A percentile compares a stretch with the other conserved stretches of the same genome.
Conservation (phyloP, 2,888 invertebrate species). For the Phyllotreta cruciferae region DNA sequence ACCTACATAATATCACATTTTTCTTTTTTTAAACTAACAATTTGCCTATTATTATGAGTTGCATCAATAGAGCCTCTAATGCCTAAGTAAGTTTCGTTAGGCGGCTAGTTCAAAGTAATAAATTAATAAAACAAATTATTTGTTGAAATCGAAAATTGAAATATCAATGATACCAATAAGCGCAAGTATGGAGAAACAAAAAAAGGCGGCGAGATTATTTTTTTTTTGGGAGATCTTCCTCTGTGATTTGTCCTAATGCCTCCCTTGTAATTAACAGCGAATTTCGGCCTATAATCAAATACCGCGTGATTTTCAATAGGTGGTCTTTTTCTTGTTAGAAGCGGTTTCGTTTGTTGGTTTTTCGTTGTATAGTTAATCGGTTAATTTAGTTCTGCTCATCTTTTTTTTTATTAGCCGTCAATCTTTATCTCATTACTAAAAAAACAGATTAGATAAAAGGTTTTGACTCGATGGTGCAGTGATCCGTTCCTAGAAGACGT, state of each 20-base stretch:
- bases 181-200: slow-evolving; percentile 23
- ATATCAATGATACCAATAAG: slow-evolving; percentile 19
- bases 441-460: slow-evolving; percentile 20
- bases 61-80: too few relatives aligned
- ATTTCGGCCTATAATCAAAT: slow-evolving; percentile 45
- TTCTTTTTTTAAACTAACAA: too few relatives aligned
- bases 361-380: slow-evolving; percentile 19
- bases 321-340: slow-evolving; percentile 45
- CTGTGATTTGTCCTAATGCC: slow-evolving; percentile 44
- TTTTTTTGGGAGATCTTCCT: slow-evolving; percentile 26
- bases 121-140: slow-evolving; percentile 21
- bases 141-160: slow-evolving; percentile 24
- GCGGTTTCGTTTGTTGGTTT: slow-evolving; percentile 25
- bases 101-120: slow-evolving; percentile 21
- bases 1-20: too few relatives aligned
- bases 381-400: slow-evolving; percentile 15
- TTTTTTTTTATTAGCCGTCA: slow-evolving; percentile 16
- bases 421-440: slow-evolving; percentile 17
- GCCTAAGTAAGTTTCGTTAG: not conserved
- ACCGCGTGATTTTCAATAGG: slow-evolving; percentile 43
- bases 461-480: slow-evolving; percentile 7
- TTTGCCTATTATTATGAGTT: too few relatives aligned
- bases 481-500: slow-evolving; percentile 12
- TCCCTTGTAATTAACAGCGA: slow-evolving; percentile 46
- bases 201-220: slow-evolving; percentile 23